Evolutionary conservation across 2,113 vertebrate genomes (phyloP), one percentile per base, ranked within the genome.

Genomic region (Chamaea fasciata): DNA sequence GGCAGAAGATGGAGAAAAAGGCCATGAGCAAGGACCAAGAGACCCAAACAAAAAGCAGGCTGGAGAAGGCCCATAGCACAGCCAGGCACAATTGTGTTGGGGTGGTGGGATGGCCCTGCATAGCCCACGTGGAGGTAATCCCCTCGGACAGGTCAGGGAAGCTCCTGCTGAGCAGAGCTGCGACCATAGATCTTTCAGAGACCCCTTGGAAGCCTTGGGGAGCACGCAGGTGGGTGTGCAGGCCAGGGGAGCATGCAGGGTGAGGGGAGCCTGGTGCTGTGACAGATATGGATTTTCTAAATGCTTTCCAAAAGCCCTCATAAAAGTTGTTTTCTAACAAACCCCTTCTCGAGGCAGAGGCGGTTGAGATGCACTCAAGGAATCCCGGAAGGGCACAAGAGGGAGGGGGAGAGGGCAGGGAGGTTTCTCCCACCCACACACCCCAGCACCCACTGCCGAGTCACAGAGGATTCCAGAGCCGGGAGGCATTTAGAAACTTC

Each of bases 101-200:
- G 9, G 14, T 28, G 63, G 11, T 22, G 63, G 47, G 24, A 53
- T 7, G 19, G 44, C 23, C 39, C 30, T 30, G 28, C 62, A 31
- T 0, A 7, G 55, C 41, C 52, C 28, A 14, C 0, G 1, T 8
- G 23, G 28, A 18, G n/a, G 18, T 7, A 14, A 59, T 46, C n/a
- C 70, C 39, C 47, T 47, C 22, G 11, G 46, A 47, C n/a, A 23
- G 0, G 0, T 8, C 22, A 27, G 35, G 47, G 35, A 76, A 83
- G 53, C 30, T 83, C 47, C 30, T 41, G 13, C 47, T 35, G 53
- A 46, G 53, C 46, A 47, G 46, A 53, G 20, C 46, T 75, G 9
- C 0, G 3, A 41, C n/a, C 11, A 39, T 0, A 14, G 47, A 35
- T 26, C 41, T 53, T 55, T 18, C 15, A 69, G 26, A 62, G 47